Percentiles rank a stretch among this genome's conserved stretches.
Conservation (phyloP, 2,113 vertebrate genomes). For the Pelodiscus sinensis region DNA sequence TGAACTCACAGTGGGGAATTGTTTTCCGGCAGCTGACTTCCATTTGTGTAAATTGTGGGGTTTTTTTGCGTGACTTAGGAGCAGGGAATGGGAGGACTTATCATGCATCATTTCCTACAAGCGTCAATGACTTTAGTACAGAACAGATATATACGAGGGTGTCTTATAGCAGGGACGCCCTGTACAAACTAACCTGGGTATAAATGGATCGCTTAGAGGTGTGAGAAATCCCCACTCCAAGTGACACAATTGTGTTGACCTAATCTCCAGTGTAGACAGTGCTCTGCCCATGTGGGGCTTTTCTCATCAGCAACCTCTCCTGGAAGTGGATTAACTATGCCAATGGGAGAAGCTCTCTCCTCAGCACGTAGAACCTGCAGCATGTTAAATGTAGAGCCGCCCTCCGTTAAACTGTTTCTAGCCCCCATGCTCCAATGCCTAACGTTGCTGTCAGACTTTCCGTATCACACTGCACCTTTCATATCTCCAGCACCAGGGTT, state of each 20-base stretch:
- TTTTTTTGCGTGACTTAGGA: too few relatives aligned
- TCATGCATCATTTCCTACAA: too few relatives aligned
- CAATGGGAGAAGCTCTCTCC: not conserved
- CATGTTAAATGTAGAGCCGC: too few relatives aligned
- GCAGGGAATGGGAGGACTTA: too few relatives aligned
- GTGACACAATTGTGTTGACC: not conserved
- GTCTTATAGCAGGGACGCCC: too few relatives aligned
- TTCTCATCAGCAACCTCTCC: not conserved
- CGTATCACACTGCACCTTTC: not conserved
- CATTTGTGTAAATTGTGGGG: too few relatives aligned
- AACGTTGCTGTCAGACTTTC: not conserved
- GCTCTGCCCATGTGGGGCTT: not conserved
- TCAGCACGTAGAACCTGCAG: not conserved
- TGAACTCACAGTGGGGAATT: too few relatives aligned
- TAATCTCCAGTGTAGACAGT: not conserved
- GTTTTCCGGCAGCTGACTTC: too few relatives aligned
- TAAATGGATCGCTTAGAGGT: not conserved
- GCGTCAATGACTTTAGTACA: too few relatives aligned
- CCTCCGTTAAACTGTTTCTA: not conserved
- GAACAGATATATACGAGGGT: too few relatives aligned
- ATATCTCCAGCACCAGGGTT: not conserved
- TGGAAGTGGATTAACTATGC: not conserved
- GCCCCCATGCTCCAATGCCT: not conserved
- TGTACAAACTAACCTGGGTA: not conserved
- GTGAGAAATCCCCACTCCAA: not conserved